phyloP scores from a whole-genome alignment of 2,888 invertebrate genomes.

The Ernsta delagoae region DNA sequence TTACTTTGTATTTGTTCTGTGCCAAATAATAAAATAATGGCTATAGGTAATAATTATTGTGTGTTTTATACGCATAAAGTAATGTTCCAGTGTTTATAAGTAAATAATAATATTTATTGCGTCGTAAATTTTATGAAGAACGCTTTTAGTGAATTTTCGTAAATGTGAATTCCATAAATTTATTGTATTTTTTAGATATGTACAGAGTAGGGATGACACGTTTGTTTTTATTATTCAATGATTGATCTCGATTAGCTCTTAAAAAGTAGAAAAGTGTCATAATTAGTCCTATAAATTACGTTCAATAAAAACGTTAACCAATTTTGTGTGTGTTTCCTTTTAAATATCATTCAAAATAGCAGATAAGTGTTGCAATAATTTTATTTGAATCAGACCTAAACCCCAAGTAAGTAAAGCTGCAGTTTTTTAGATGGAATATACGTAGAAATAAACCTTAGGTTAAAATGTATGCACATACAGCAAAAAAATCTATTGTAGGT shows the following conservation, averaged over 20 bases:
- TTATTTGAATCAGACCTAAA: too few relatives aligned
- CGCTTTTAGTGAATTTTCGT: constrained; percentile 7
- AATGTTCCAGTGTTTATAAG: constrained; percentile 24
- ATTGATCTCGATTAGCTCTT: constrained; percentile 66
- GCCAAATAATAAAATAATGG: too few relatives aligned
- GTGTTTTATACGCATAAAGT: constrained; percentile 1
- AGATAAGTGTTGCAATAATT: too few relatives aligned
- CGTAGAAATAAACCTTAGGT: too few relatives aligned
- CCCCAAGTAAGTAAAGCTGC: too few relatives aligned
- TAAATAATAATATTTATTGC: constrained; percentile 16
- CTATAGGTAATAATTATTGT: too few relatives aligned
- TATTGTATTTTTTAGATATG: constrained; percentile 45
- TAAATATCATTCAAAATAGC: too few relatives aligned
- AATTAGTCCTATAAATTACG: constrained; percentile 68
- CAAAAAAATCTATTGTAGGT: too few relatives aligned
- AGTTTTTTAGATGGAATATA: too few relatives aligned
- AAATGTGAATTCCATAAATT: constrained; percentile 23
- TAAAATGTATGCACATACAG: too few relatives aligned
- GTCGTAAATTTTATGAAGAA: constrained; percentile 9
- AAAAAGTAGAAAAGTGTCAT: constrained; percentile 72
- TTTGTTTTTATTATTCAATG: constrained; percentile 57
- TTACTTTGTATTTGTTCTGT: constrained; percentile 41
- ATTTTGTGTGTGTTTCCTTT: constrained; percentile 53
- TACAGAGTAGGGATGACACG: constrained; percentile 50
- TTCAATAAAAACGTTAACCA: constrained; percentile 82